Evolutionary conservation across 2,113 vertebrate species (phyloP).

Genomic region (Fregetta grallaria): DNA sequence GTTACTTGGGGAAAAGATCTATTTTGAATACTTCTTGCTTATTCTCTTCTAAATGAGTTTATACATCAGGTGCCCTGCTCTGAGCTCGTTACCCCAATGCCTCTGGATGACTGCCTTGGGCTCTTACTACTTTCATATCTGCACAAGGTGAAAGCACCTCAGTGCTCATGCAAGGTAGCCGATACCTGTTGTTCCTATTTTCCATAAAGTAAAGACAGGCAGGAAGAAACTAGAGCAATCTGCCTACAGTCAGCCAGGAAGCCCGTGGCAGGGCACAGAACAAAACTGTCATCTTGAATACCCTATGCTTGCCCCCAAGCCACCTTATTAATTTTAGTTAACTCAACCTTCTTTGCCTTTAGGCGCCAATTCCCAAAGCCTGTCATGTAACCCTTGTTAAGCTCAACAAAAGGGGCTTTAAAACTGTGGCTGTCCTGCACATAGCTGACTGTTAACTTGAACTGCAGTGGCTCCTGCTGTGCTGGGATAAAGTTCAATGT

Average conservation of each 20-base stretch:
- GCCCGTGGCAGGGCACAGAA: not conserved
- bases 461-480: not conserved
- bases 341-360: not conserved
- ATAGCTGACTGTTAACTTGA: not conserved
- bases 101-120: not conserved
- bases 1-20: not conserved
- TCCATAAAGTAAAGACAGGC: not conserved
- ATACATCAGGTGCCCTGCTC: not conserved
- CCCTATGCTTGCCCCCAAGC: not conserved
- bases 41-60: not conserved
- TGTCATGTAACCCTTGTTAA: not conserved
- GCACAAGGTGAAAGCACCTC: not conserved
- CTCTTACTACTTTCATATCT: not conserved
- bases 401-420: not conserved
- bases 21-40: not conserved
- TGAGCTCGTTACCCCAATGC: not conserved
- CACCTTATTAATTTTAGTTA: not conserved
- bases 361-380: not conserved
- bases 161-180: not conserved
- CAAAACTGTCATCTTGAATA: not conserved
- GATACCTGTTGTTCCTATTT: not conserved
- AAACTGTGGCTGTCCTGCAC: not conserved
- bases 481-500: not conserved
- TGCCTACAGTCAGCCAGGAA: not conserved
- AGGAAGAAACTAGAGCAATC: not conserved